Percentiles rank a stretch among this genome's conserved stretches.
These are phyloP conservation scores for Eilema depressum DNA, from an alignment of 2,888 invertebrate genomes.

Conservation along the genomic window DNA sequence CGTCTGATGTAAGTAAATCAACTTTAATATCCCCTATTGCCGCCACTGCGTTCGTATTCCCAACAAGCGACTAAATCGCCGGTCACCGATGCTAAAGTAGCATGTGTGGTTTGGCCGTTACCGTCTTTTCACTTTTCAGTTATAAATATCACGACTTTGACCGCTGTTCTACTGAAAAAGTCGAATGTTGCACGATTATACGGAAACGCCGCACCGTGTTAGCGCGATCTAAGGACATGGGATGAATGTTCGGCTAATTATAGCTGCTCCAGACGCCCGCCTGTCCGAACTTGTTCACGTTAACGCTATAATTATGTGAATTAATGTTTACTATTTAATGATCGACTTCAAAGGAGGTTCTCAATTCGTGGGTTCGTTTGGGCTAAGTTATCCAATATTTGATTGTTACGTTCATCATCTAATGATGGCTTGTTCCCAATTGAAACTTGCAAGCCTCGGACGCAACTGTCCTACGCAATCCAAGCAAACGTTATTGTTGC, in stretches of 20 bases:
- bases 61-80: not conserved
- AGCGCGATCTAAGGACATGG: conserved; percentile 40
- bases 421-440: too few relatives aligned
- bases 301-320: conserved; percentile 8
- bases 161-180: not conserved
- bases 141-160: conserved; percentile 4
- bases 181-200: not conserved
- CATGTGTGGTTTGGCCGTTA: conserved; percentile 1
- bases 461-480: too few relatives aligned
- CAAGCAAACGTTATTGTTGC: too few relatives aligned
- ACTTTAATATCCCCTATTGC: too few relatives aligned
- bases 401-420: too few relatives aligned
- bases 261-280: conserved; percentile 33
- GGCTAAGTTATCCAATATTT: too few relatives aligned
- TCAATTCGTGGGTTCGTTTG: too few relatives aligned
- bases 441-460: too few relatives aligned
- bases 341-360: too few relatives aligned
- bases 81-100: not conserved
- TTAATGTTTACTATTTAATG: conserved; percentile 6
- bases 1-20: too few relatives aligned
- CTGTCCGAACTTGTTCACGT: conserved; percentile 14
- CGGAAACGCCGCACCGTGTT: conserved; percentile 8
- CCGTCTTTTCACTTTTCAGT: not conserved
- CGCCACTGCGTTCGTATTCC: not conserved
- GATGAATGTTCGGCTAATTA: conserved; percentile 26